Conservation (phyloP, 2,888 invertebrate genomes). For the Hyles lineata region DNA sequence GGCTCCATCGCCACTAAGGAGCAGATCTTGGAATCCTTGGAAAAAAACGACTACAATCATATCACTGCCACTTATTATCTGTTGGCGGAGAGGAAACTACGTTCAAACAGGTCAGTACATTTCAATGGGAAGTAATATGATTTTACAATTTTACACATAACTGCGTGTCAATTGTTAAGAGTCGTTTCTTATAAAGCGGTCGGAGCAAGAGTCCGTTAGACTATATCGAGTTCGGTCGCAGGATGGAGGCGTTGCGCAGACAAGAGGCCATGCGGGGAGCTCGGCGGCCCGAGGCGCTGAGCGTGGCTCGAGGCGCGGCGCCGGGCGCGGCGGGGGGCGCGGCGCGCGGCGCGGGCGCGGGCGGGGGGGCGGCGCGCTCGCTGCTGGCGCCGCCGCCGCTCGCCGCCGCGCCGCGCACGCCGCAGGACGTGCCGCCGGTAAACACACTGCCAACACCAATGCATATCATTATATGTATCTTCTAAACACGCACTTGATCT, state of each 20-base stretch:
- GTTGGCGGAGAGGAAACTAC: constrained; percentile 95
- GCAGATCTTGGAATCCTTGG: constrained; percentile 96
- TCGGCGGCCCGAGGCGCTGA: constrained; percentile 69
- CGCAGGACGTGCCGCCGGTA: constrained; percentile 88
- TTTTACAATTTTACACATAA: constrained; percentile 7
- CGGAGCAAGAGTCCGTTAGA: not conserved
- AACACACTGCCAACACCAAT: not conserved
- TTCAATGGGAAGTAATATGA: not conserved
- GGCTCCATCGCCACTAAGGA: constrained; percentile 98
- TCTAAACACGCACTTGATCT: not conserved
- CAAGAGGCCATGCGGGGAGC: constrained; percentile 59
- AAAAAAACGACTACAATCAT: constrained; percentile 98
- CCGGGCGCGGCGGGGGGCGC: constrained; percentile 39
- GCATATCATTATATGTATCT: not conserved
- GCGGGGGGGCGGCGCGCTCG: constrained; percentile 55
- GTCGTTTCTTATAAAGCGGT: too few species aligned
- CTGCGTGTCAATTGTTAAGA: too few species aligned
- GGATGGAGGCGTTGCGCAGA: constrained; percentile 49
- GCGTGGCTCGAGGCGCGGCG: constrained; percentile 69
- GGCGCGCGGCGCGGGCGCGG: constrained; percentile 47
- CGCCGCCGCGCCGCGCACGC: constrained; percentile 86
- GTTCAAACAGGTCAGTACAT: constrained; percentile 87
- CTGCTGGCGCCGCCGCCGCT: constrained; percentile 74
- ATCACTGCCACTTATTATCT: constrained; percentile 99
- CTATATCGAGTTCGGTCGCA: constrained; percentile 30